Evolutionary conservation across 2,888 invertebrate genomes (phyloP).

Genomic region (Spodoptera exigua): DNA sequence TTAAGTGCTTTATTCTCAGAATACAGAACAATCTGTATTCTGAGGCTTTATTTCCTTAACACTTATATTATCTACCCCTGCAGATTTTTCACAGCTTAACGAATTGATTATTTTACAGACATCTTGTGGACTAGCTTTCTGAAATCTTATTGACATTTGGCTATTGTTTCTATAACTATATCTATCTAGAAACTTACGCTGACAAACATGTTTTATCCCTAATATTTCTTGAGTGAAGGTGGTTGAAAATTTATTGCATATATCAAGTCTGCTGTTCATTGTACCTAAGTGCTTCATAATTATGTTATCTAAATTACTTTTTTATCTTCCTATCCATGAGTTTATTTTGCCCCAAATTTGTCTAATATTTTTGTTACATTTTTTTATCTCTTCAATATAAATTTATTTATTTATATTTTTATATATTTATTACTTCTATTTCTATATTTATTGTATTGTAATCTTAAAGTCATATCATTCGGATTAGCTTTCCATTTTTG

Average conservation of each 20-base stretch:
- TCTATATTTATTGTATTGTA: conserved; percentile 13
- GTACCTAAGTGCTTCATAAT: conserved; percentile 12
- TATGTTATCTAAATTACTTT: conserved; percentile 3
- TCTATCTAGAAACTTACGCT: conserved; percentile 11
- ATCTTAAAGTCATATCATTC: conserved; percentile 9
- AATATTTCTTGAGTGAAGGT: conserved; percentile 22
- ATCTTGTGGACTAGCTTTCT: conserved; percentile 9
- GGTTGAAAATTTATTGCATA: conserved; percentile 15
- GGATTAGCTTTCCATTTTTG: conserved; percentile 8
- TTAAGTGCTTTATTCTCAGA: too few relatives aligned
- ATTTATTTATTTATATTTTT: background rate
- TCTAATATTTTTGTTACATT: conserved; percentile 9
- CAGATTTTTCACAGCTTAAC: conserved; percentile 6
- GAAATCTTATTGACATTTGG: conserved; percentile 8
- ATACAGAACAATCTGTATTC: too few relatives aligned
- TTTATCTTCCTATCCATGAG: conserved; percentile 7
- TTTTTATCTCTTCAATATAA: conserved; percentile 10
- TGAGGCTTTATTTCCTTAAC: conserved; percentile 13
- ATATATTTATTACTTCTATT: background rate
- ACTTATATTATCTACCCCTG: conserved; percentile 13
- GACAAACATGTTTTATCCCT: conserved; percentile 13
- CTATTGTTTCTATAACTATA: conserved; percentile 4
- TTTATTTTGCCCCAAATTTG: conserved; percentile 17
- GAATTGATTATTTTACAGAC: conserved; percentile 7
- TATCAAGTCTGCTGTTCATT: conserved; percentile 3